These are phyloP conservation scores for Xenus cinereus DNA, from an alignment of 2,113 vertebrate species.

Conservation along the genomic window DNA sequence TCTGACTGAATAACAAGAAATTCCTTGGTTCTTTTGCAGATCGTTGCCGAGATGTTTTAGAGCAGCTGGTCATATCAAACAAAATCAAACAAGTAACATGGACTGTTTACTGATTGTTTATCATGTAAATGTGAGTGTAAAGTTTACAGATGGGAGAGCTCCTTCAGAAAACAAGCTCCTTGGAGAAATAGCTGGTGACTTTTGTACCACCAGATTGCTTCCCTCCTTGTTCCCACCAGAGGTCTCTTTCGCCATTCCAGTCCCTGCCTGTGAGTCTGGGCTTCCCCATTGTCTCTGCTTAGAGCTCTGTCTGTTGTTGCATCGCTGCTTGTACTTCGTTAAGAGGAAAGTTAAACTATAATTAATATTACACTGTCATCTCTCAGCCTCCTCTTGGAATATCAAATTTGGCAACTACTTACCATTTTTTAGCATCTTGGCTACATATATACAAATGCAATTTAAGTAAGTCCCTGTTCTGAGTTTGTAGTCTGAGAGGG, in stretches of 20 bases:
- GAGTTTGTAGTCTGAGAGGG: not conserved
- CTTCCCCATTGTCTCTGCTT: not conserved
- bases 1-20: not conserved
- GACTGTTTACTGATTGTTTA: conserved; percentile 80
- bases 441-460: not conserved
- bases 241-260: not conserved
- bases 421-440: not conserved
- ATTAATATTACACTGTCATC: not conserved
- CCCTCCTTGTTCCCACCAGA: not conserved
- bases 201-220: not conserved
- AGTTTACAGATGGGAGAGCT: conserved; percentile 3
- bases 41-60: conserved; percentile 79
- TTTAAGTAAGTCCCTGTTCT: not conserved
- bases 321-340: not conserved
- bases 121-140: not conserved
- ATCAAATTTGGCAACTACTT: not conserved
- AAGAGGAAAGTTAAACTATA: not conserved
- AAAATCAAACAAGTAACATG: conserved; percentile 86
- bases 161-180: not conserved
- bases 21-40: conserved; percentile 67
- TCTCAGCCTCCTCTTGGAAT: not conserved
- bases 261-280: not conserved
- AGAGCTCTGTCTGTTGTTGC: not conserved
- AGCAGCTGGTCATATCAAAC: conserved; percentile 75
- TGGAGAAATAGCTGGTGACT: not conserved